These are phyloP conservation scores for Drosophila jambulina DNA, from an alignment of 1,140 invertebrate genomes.

Conservation along the genomic window DNA sequence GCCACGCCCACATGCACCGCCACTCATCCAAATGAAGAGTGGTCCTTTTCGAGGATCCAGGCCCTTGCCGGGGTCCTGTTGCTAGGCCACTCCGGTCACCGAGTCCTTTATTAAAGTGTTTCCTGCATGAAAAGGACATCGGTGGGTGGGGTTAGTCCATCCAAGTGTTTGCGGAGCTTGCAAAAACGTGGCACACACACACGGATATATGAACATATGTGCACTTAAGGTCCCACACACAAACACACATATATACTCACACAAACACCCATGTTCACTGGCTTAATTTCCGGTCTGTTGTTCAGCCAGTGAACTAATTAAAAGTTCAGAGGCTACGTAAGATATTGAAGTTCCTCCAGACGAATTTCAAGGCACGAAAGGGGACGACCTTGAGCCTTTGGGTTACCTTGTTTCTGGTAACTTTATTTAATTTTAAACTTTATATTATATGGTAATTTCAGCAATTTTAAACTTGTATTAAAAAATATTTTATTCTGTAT, in stretches of 20 bases:
- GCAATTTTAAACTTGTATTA: background rate
- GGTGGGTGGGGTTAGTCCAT: background rate
- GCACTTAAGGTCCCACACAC: constrained; percentile 13
- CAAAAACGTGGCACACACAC: constrained; percentile 21
- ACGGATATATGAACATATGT: constrained; percentile 1
- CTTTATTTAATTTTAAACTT: background rate
- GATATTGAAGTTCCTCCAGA: constrained; percentile 58
- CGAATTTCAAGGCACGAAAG: constrained; percentile 41
- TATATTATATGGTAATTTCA: background rate
- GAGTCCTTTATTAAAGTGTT: constrained; percentile 49
- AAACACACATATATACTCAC: background rate
- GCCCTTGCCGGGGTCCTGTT: background rate
- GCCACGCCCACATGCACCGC: constrained; percentile 29
- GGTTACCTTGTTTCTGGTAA: background rate
- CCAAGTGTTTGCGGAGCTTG: constrained; percentile 30
- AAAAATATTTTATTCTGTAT: background rate
- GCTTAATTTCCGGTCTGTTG: constrained; percentile 80
- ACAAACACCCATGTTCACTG: constrained; percentile 57
- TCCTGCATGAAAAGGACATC: constrained; percentile 50
- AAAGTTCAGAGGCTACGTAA: constrained; percentile 72
- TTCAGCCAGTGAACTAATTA: constrained; percentile 75
- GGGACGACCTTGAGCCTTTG: constrained; percentile 46
- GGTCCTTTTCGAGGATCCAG: constrained; percentile 25
- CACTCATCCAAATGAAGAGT: constrained; percentile 45
- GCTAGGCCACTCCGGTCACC: constrained; percentile 26